Base-by-base conservation (phyloP, 35 echinoderm and acorn worm species). In the Ophiothrix spiculata region DNA sequence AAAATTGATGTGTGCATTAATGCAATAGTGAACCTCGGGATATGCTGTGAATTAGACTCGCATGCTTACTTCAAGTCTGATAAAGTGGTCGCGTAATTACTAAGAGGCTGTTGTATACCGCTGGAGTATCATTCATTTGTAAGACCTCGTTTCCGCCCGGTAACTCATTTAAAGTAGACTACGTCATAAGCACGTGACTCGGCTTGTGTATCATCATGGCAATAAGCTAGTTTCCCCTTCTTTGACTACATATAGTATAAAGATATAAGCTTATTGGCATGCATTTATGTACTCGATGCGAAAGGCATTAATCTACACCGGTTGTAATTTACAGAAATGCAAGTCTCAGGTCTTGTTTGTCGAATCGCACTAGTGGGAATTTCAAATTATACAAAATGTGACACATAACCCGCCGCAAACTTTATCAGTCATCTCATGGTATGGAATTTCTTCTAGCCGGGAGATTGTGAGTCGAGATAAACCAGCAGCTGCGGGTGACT, bases 331-430 rank as follows among this genome's bases (percentile, higher is more conserved):
- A 69, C 60, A 10, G 23, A 69, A 69, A 28, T 69, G 60, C 60
- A 28, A 28, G 60, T 69, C 60, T n/a, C 23, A 28, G 29, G 60
- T 28, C 29, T 4, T 69, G 25, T 69, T 69, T 69, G 60, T 69
- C 23, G 60, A 12, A 69, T 69, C 1, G 60, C 25, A n/a, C 60
- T 25, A 69, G 60, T 69, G 60, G 60, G 60, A 69, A 69, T 69
- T 69, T 69, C 60, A 69, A 49, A 69, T 69, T 69, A 69, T 69
- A 69, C 60, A 25, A n/a, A 69, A 69, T 69, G 60, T 69, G 60
- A 69, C 60, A 69, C 60, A 69, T 69, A 69, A 69, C 4, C 60
- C 60, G 6, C 6, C 10, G 25, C 4, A 6, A 69, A 69, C 60
- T 6, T 69, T 69, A 69, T 69, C 60, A 69, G 60, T 69, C 16